phyloP scores from a whole-genome alignment of 2,113 vertebrate species.

The Macrotis lagotis region DNA sequence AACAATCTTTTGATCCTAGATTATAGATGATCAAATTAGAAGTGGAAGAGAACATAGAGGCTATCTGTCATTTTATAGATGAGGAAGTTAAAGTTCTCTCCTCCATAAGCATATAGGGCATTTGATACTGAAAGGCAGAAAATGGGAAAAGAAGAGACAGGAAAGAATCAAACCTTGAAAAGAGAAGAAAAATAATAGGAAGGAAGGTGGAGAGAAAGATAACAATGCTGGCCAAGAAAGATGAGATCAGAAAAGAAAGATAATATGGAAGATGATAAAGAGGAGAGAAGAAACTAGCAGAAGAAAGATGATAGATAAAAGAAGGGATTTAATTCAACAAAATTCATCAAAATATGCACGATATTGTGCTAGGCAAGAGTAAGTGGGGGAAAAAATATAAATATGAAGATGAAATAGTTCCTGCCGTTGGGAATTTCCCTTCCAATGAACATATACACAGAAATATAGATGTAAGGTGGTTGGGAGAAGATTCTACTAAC shows the following conservation, averaged over 20 bases:
- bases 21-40: neutral
- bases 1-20: neutral
- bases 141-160: neutral
- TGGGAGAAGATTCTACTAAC: neutral
- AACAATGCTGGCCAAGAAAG: neutral
- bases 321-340: neutral
- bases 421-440: neutral
- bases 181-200: neutral
- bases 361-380: neutral
- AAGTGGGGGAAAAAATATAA: neutral
- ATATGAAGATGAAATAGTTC: neutral
- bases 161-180: neutral
- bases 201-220: neutral
- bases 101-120: neutral
- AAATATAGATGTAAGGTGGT: neutral
- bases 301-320: neutral
- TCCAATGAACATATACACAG: neutral
- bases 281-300: neutral
- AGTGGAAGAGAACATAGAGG: neutral
- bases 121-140: neutral
- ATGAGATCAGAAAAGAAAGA: neutral
- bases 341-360: neutral
- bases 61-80: neutral
- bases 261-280: neutral
- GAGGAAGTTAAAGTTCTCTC: neutral